Base-by-base conservation (phyloP, 2,113 vertebrate genomes). In the Numida meleagris region DNA sequence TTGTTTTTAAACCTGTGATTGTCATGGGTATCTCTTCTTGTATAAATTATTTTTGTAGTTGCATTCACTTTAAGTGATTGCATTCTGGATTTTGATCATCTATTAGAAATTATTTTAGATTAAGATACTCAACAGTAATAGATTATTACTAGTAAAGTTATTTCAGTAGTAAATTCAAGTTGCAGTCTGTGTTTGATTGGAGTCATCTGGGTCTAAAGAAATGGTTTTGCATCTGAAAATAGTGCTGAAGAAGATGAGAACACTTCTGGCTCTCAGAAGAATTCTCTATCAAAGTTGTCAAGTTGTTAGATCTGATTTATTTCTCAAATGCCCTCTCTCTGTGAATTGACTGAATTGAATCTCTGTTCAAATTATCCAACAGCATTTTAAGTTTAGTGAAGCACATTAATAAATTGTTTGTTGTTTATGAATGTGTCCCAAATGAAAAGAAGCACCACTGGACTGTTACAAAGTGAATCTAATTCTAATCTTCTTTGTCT, bases 391-490 rank as follows among this genome's bases (percentile, higher is more conserved):
- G 71, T 94, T 81, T 77, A 87, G 78, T 18, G 73, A 59, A 92
- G 78, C 45, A 87, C 55, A 86, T 77, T 77, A 90, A 55, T 62
- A 51, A 91, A 94, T n/a, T 71, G 36, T n/a, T 91, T 75, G 72
- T 91, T 96, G 78, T 89, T 97, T 88, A 81, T 82, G 94, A 91
- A 80, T 65, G 78, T 93, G 24, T 58, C 62, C 86, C 86, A 89
- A 91, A 93, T 80, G 77, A 89, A 96, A 89, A 86, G 96, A 95
- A 92, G 53, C 67, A 94, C 27, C 14, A 23, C 71, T 21, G 90
- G 86, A 55, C 72, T 92, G 24, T 40, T 89, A 83, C 66, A 93
- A 92, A 96, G 53, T 43, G 21, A 51, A 65, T 20, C 23, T 40
- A 83, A 76, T 92, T 97, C 51, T 85, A 48, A 43, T 48, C 75